Conservation (phyloP, 2,888 invertebrate species). For the Pecten maximus region DNA sequence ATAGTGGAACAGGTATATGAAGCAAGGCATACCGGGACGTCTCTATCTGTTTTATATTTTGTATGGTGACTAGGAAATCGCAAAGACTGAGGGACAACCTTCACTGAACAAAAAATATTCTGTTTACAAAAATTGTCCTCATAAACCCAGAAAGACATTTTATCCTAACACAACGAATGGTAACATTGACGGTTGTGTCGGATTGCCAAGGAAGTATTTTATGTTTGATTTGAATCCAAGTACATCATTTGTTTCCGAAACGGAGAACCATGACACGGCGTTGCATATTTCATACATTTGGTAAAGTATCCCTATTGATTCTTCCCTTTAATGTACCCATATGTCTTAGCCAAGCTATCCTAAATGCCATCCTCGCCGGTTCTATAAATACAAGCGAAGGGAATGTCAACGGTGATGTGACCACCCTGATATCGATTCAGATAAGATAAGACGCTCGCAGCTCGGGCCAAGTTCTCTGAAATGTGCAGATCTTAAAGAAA, state of each 20-base stretch:
- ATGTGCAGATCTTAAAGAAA: background rate
- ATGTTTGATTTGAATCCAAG: background rate
- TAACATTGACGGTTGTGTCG: background rate
- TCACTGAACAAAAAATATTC: background rate
- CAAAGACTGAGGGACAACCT: background rate
- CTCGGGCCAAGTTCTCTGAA: background rate
- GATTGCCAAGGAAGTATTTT: background rate
- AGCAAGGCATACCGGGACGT: too few species aligned
- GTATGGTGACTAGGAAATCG: background rate
- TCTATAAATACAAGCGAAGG: background rate
- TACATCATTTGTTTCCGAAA: constrained; percentile 26
- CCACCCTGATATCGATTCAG: background rate
- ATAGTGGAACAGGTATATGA: too few species aligned
- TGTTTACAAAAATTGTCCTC: background rate
- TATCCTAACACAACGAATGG: background rate
- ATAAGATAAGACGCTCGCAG: background rate
- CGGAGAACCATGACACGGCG: background rate
- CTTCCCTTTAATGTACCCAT: background rate
- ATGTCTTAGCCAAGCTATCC: constrained; percentile 8
- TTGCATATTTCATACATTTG: constrained; percentile 30
- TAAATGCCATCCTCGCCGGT: background rate
- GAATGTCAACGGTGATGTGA: background rate
- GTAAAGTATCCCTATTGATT: background rate
- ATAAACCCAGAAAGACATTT: background rate
- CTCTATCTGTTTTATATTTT: background rate